Conservation (phyloP, 2,888 invertebrate genomes). For the Nomada fabriciana region DNA sequence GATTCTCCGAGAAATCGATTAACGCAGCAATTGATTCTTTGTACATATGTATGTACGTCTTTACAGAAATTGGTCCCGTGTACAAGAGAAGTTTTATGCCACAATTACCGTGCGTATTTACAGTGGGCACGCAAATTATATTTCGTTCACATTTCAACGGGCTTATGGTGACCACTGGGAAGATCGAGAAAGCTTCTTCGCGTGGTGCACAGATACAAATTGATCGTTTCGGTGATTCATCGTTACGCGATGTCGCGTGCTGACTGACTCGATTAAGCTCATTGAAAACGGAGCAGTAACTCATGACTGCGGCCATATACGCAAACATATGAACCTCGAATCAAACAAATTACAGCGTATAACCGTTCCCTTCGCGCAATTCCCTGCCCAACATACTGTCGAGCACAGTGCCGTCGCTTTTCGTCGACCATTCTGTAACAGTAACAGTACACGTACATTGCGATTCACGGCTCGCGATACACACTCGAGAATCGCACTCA, state of each 20-base stretch:
- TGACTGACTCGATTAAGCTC: slow-evolving; percentile 62
- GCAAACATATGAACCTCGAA: slow-evolving; percentile 42
- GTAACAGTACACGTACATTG: background rate
- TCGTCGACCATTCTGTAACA: background rate
- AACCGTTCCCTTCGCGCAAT: slow-evolving; percentile 39
- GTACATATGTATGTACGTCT: too few relatives aligned
- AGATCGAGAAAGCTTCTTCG: background rate
- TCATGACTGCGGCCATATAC: slow-evolving; percentile 49
- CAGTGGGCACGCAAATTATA: too few relatives aligned
- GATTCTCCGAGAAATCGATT: background rate
- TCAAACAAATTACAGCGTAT: slow-evolving; percentile 52
- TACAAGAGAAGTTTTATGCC: too few relatives aligned
- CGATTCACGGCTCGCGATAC: background rate
- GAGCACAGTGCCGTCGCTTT: background rate
- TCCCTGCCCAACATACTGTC: slow-evolving; percentile 13
- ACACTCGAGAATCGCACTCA: background rate
- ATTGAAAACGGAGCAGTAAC: slow-evolving; percentile 62
- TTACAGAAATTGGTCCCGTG: too few relatives aligned
- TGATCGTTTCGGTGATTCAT: slow-evolving; percentile 57
- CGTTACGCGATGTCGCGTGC: slow-evolving; percentile 64
- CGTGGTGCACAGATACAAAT: background rate
- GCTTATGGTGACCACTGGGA: too few relatives aligned
- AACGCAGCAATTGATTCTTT: background rate
- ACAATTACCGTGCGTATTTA: too few relatives aligned
- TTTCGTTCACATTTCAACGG: too few relatives aligned